Evolutionary conservation across 2,888 invertebrate species (phyloP).

Genomic region (Nymphalis polychloros): DNA sequence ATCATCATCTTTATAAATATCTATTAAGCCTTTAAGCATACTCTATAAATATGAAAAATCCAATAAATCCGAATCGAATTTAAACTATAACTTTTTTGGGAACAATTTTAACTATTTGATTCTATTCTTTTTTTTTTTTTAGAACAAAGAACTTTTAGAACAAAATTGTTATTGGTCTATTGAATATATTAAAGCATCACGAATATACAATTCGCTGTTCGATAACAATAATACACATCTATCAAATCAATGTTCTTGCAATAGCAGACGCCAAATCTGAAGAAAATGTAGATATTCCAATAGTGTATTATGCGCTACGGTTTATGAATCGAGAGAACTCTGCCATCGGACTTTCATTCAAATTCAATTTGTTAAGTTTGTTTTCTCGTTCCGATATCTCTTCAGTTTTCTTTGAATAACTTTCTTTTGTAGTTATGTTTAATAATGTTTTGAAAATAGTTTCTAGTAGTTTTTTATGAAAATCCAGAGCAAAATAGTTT

Average conservation of each 20-base stretch:
- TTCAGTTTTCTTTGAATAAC: slow-evolving; percentile 5
- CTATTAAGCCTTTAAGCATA: too few relatives aligned
- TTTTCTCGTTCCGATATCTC: slow-evolving; percentile 8
- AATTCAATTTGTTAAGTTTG: slow-evolving; percentile 13
- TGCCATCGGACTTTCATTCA: slow-evolving; percentile 10
- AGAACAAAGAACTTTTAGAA: too few relatives aligned
- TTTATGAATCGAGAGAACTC: slow-evolving; percentile 10
- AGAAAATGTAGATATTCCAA: slow-evolving; percentile 3
- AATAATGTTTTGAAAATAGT: not conserved
- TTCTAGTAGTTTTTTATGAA: not conserved
- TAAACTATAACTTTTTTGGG: too few relatives aligned
- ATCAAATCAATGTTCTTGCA: not conserved
- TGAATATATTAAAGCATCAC: too few relatives aligned
- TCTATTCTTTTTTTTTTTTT: too few relatives aligned
- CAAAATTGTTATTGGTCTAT: too few relatives aligned
- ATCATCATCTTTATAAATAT: too few relatives aligned
- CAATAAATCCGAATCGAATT: too few relatives aligned
- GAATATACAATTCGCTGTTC: too few relatives aligned
- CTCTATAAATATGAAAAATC: too few relatives aligned
- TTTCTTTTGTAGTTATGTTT: not conserved
- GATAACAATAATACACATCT: not conserved
- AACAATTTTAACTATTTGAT: too few relatives aligned
- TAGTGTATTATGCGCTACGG: slow-evolving; percentile 12
- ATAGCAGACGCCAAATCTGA: slow-evolving; percentile 5
- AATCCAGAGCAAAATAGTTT: too few relatives aligned